Conservation (phyloP, 2,113 vertebrate species). For the Diglossa brunneiventris region DNA sequence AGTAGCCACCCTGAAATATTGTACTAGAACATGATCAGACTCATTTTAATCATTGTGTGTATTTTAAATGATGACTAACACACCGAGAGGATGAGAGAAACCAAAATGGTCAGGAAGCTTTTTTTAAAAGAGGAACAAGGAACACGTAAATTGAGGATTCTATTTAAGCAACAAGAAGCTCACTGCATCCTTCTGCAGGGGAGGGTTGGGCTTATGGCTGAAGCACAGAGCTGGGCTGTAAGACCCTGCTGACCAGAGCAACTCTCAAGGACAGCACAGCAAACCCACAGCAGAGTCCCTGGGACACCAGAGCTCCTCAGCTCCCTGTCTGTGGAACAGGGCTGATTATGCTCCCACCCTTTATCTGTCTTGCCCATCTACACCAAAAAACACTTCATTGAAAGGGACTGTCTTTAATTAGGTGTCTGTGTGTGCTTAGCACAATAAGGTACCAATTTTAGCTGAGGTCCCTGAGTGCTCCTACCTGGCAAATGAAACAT, state of each 20-base stretch:
- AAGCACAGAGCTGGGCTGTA: neutral
- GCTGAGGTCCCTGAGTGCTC: neutral
- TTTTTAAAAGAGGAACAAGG: constrained; percentile 11
- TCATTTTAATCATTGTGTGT: constrained; percentile 67
- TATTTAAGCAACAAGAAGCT: constrained; percentile 23
- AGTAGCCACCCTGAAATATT: constrained; percentile 65
- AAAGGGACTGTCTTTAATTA: constrained; percentile 40
- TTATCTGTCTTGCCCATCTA: neutral
- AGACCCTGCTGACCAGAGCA: neutral
- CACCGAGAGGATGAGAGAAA: constrained; percentile 53
- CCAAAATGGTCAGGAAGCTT: constrained; percentile 2
- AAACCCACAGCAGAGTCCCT: neutral
- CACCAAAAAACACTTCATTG: neutral
- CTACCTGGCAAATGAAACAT: constrained; percentile 12
- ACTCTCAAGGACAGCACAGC: neutral
- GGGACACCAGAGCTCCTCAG: neutral
- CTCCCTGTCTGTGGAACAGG: neutral
- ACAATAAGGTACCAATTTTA: constrained; percentile 54
- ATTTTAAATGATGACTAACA: constrained; percentile 67
- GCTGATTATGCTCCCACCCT: neutral
- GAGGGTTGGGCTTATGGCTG: neutral
- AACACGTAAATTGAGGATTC: constrained; percentile 1
- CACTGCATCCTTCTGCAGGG: neutral
- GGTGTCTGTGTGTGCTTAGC: constrained; percentile 18
- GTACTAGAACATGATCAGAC: constrained; percentile 75